phyloP scores from a whole-genome alignment of 2,888 invertebrate species.

The Platycnemis pennipes region DNA sequence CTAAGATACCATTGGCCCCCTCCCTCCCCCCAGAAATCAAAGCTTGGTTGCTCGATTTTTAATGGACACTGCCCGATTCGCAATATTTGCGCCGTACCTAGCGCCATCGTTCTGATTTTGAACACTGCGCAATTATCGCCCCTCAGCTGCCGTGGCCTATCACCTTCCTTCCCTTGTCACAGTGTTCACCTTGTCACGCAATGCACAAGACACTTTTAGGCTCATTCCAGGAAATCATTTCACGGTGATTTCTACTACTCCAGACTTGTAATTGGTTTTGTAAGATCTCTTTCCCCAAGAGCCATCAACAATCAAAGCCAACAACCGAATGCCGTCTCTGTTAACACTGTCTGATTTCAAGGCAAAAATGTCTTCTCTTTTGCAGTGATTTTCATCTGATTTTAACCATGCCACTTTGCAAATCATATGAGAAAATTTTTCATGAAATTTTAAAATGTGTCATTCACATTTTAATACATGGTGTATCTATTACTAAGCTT shows the following conservation, averaged over 20 bases:
- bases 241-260: no score
- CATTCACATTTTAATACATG: no score
- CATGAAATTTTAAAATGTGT: no score
- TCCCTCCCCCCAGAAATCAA: neutral
- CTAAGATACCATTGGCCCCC: neutral
- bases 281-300: neutral
- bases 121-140: neutral
- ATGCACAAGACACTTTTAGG: no score
- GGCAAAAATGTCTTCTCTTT: neutral
- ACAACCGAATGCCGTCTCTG: neutral
- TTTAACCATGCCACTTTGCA: no score
- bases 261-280: neutral
- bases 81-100: neutral
- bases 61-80: neutral
- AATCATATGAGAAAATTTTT: no score
- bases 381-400: no score
- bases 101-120: no score
- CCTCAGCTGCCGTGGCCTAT: neutral
- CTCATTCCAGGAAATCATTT: no score
- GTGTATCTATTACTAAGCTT: no score
- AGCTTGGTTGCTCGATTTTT: neutral
- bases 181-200: no score
- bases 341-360: neutral
- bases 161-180: no score
- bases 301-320: neutral